A percentile compares a stretch with the other conserved stretches of the same genome.
Evolutionary conservation across 2,113 vertebrate species (phyloP).

Genomic region (Catharus fuscescens): DNA sequence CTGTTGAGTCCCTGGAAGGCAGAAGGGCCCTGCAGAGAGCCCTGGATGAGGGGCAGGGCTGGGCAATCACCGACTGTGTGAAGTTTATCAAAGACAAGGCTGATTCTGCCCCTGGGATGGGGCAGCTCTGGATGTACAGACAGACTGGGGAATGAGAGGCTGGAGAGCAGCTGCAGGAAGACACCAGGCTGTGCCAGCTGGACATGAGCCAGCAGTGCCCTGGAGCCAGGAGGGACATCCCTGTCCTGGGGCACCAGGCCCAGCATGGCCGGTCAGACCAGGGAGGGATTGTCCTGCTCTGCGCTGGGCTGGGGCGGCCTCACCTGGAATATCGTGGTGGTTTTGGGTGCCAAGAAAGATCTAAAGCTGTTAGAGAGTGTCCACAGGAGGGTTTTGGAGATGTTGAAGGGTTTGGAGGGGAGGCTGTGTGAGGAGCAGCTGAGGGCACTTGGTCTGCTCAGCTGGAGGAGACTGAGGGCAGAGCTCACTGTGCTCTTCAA

Average conservation of each 20-base stretch:
- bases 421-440: rapidly evolving
- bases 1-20: neutral
- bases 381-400: neutral
- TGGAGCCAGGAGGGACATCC: neutral
- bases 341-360: neutral
- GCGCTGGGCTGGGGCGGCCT: rapidly evolving
- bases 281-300: neutral
- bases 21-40: neutral
- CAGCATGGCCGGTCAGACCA: rapidly evolving
- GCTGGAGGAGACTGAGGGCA: neutral
- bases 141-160: neutral
- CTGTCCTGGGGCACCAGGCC: neutral
- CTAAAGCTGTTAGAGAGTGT: neutral
- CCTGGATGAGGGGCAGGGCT: neutral
- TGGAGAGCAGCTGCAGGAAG: rapidly evolving
- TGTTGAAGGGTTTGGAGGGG: no score
- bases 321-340: neutral
- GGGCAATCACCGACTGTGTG: no score
- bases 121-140: neutral
- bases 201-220: rapidly evolving
- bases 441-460: neutral
- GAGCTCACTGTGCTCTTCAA: neutral
- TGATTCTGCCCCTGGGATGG: neutral
- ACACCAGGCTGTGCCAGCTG: neutral
- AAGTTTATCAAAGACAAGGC: neutral